Conservation (phyloP, 2,888 invertebrate species). For the Noctua fimbriata region DNA sequence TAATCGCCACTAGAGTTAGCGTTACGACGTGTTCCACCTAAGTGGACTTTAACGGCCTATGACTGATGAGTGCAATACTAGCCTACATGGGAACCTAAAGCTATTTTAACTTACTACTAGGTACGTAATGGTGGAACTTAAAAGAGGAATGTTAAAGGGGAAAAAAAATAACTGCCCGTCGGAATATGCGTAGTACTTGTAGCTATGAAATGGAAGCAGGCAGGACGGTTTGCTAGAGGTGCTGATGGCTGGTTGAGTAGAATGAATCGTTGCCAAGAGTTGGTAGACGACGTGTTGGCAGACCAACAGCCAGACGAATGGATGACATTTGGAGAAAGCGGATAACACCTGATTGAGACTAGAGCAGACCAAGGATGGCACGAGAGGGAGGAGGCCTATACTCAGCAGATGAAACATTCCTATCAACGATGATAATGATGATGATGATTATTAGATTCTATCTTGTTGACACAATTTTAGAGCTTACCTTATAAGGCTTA, state of each 20-base stretch:
- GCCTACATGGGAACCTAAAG: conserved; percentile 38
- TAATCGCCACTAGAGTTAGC: conserved; percentile 67
- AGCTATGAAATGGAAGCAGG: neutral
- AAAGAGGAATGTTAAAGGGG: neutral
- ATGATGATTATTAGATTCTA: too few species aligned
- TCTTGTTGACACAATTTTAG: too few species aligned
- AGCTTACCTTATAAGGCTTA: neutral
- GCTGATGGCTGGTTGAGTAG: neutral
- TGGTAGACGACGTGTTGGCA: neutral
- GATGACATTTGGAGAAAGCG: neutral
- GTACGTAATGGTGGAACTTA: neutral
- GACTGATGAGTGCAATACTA: conserved; percentile 57
- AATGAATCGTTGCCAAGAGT: neutral
- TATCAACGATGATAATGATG: too few species aligned
- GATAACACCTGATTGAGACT: neutral
- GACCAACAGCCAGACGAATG: neutral
- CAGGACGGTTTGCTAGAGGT: neutral
- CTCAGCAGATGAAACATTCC: neutral
- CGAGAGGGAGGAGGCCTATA: neutral
- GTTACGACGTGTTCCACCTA: conserved; percentile 63
- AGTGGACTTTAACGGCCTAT: conserved; percentile 66
- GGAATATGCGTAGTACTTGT: neutral
- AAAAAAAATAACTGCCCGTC: neutral
- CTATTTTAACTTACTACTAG: conserved; percentile 20
- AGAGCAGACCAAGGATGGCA: neutral